Percentiles rank a stretch among this genome's conserved stretches.
Evolutionary conservation across 2,113 vertebrate species (phyloP).

Genomic region (Cephalophus harveyi): DNA sequence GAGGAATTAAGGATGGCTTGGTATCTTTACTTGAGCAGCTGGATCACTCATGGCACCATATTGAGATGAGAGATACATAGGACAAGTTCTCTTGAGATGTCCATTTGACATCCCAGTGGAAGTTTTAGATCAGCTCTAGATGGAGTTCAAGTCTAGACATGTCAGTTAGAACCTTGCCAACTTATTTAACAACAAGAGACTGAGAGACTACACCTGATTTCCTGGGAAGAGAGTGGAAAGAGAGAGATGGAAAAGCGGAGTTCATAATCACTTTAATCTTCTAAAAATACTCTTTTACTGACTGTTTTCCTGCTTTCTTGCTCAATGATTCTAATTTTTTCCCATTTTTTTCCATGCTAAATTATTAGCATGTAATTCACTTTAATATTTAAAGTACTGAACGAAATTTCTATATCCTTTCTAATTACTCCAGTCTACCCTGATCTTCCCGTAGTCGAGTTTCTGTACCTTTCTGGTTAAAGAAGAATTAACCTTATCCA

Average conservation of each 20-base stretch:
- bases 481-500: not conserved
- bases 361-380: not conserved
- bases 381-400: not conserved
- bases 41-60: not conserved
- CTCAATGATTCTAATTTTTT: not conserved
- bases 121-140: not conserved
- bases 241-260: not conserved
- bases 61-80: not conserved
- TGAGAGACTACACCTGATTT: not conserved
- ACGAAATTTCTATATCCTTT: not conserved
- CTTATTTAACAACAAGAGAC: not conserved
- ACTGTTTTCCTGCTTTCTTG: not conserved
- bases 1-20: not conserved
- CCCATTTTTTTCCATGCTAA: not conserved
- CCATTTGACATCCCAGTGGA: not conserved
- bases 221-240: not conserved
- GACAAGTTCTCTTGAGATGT: not conserved
- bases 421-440: not conserved
- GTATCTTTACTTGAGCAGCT: not conserved
- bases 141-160: not conserved
- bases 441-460: not conserved
- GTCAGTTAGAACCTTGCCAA: not conserved
- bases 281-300: not conserved
- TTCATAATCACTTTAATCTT: not conserved
- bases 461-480: not conserved